Conservation (phyloP, 2,113 vertebrate genomes). For the Corapipo altera region DNA sequence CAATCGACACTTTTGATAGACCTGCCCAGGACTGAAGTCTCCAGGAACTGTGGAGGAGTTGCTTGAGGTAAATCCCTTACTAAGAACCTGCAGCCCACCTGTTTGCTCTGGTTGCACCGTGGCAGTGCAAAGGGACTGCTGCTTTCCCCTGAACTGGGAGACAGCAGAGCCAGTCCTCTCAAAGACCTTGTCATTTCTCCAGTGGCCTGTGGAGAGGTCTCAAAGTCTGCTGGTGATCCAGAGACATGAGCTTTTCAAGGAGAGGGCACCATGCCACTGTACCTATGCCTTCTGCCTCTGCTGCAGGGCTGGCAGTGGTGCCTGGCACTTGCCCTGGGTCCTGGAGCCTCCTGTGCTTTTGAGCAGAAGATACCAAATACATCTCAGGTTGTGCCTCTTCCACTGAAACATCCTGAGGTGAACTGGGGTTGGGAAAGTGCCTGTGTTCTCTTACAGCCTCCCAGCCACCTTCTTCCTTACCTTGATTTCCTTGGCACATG, state of each 20-base stretch:
- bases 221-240: background rate
- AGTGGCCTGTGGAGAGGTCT: rapidly evolving
- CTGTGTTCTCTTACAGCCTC: background rate
- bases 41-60: background rate
- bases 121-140: background rate
- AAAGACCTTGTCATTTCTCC: background rate
- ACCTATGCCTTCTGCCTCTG: background rate
- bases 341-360: background rate
- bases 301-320: background rate
- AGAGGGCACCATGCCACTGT: background rate
- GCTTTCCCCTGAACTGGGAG: background rate
- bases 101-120: rapidly evolving
- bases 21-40: rapidly evolving
- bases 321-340: rapidly evolving
- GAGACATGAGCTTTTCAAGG: background rate
- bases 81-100: background rate
- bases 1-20: background rate
- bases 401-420: background rate
- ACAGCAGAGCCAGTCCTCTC: background rate
- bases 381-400: background rate
- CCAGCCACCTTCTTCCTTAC: background rate
- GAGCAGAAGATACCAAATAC: background rate
- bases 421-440: background rate
- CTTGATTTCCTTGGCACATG: slow-evolving; percentile 17
- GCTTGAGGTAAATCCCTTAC: background rate